Evolutionary conservation across 2,113 vertebrate species (phyloP), one percentile per base, ranked within the genome.

Genomic region (Apistogramma diplotaenia): DNA sequence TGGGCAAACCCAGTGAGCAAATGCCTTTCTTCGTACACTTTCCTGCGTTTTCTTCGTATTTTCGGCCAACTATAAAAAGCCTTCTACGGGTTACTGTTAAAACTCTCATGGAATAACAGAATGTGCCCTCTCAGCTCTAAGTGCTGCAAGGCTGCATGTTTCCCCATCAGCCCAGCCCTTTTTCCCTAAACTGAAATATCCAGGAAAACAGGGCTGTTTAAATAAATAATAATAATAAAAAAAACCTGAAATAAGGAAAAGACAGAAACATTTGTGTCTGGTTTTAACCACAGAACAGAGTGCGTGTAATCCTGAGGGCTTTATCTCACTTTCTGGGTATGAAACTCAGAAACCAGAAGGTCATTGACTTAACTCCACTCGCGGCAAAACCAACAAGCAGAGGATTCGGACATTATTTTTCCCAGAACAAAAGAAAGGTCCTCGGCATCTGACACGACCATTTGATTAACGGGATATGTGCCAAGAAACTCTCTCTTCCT

Each of bases 31-130:
- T 78, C 33, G 25, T 67, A 23, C 59, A 65, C 49, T 21, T 75
- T 61, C 54, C 43, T 13, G 40, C 1, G 1, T 56, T 55, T 57
- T 37, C n/a, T 57, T 55, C 16, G 0, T 61, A 21, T 83, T 84
- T 85, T 84, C 15, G 35, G 40, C 37, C 27, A 2, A 76, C 59
- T 74, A 86, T 59, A 78, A 86, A 80, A 86, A 87, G 33, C 62
- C 74, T 51, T 91, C 79, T 65, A 59, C 81, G 35, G 59, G 60
- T 80, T 76, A 37, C 65, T 29, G 79, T 71, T 75, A 82, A 79
- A 87, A 82, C 76, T 86, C 75, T 71, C n/a, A 75, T 25, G 60
- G 56, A 91, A 89, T 72, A 87, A 83, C 78, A 87, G 78, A 89
- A 87, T 84, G 80, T 72, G 8, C 75, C 57, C 86, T 81, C 83